Base-by-base conservation (phyloP, 2,797 vertebrate species). In the Pangasius djambal region DNA sequence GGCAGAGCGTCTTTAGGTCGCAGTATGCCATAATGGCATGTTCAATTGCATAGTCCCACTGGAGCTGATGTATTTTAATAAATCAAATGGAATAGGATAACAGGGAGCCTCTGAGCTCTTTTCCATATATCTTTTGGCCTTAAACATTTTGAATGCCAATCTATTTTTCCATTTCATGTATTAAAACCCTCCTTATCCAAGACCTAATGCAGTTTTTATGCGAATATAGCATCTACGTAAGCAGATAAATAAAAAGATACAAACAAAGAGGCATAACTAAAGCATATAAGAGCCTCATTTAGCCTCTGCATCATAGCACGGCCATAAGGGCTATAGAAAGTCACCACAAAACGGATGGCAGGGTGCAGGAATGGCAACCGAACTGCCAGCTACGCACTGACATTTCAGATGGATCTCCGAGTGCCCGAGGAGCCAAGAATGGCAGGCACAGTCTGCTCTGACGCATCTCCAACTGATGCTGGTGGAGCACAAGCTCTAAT, bases 41-140 rank as follows among this genome's bases (percentile, higher is more conserved):
- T 91, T 89, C 90, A 93, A 92, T 93, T 94, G 92, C 91, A 93
- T 92, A 91, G 90, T 90, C 93, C 92, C 77, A 88, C 91, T 90
- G 88, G 8, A 67, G 70, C 72, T 85, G 78, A 87, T 86, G 92
- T 63, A 50, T 92, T 94, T 94, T 94, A 92, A 96, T 96, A 94
- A 93, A 94, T 94, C 94, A 93, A 90, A 88, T 87, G 84, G 72
- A 90, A 96, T 93, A 92, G 94, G 96, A 94, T 93, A 94, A 90
- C 44, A 87, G 40, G 37, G 48, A 82, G 37, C 88, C 91, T 81
- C 85, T 37, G 87, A 90, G 91, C 90, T 79, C 63, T 92, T 81
- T 91, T 92, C 63, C 87, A 75, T 93, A 85, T 85, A 86, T 87
- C 67, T 81, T 65, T 87, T 67, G 78, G 78, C 40, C 44, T 52